phyloP scores from a whole-genome alignment of 2,888 invertebrate species.

The Lycia hirtaria region DNA sequence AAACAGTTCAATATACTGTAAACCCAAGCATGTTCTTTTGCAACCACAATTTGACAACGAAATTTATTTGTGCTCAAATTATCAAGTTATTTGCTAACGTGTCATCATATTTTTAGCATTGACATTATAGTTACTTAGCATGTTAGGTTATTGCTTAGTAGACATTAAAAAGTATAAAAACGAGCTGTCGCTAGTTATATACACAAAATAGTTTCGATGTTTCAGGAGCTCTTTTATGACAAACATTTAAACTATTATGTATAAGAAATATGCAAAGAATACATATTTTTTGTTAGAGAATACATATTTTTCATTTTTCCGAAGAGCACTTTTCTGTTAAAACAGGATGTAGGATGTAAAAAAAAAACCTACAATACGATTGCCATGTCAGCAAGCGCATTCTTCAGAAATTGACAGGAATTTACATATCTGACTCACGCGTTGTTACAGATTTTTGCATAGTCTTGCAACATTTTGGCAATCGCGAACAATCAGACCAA shows the following conservation, averaged over 20 bases:
- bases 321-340: no score
- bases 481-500: conserved; percentile 22
- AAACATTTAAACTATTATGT: no score
- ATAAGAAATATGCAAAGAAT: no score
- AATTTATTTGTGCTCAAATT: conserved; percentile 50
- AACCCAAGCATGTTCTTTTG: conserved; percentile 49
- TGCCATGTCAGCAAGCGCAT: background rate
- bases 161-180: no score
- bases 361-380: no score
- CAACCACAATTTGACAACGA: conserved; percentile 48
- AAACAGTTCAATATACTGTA: conserved; percentile 21
- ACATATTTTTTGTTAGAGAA: no score
- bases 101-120: conserved; percentile 37
- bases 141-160: conserved; percentile 27
- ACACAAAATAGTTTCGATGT: no score
- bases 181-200: no score
- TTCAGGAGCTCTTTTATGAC: no score
- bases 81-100: conserved; percentile 49
- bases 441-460: conserved; percentile 12
- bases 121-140: conserved; percentile 34
- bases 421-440: background rate
- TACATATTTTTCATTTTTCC: no score
- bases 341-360: no score
- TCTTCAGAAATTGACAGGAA: background rate
- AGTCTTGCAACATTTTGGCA: conserved; percentile 21